Percentiles rank a stretch among this genome's conserved stretches.
Conservation (phyloP, 2,888 invertebrate species). For the Charanyca ferruginea region DNA sequence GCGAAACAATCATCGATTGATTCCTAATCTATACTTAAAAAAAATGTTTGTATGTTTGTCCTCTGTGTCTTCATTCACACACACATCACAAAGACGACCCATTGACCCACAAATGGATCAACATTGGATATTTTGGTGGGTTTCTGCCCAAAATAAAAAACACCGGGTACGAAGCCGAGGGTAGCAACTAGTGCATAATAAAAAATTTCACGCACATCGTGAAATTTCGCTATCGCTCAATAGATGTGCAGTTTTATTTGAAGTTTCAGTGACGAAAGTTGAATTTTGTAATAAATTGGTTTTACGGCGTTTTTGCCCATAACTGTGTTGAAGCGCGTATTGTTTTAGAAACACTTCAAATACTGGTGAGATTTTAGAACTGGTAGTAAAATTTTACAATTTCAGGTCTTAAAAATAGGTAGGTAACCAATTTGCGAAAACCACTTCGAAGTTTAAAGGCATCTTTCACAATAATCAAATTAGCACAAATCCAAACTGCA, state of each 20-base stretch:
- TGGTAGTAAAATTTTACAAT: not conserved
- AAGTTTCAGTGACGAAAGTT: conserved; percentile 49
- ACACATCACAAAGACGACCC: no score
- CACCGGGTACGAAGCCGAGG: no score
- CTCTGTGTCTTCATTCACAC: no score
- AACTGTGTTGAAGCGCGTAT: conserved; percentile 29
- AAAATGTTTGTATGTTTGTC: no score
- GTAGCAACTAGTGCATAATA: no score
- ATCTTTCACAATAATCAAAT: not conserved
- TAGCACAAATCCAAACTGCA: not conserved
- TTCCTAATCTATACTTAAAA: no score
- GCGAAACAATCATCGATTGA: conserved; percentile 50
- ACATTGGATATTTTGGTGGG: no score
- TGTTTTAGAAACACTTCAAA: conserved; percentile 21
- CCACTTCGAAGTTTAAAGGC: not conserved
- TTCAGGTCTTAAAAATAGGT: conserved; percentile 3
- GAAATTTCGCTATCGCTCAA: conserved; percentile 32
- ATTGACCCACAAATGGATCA: no score
- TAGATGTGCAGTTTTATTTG: conserved; percentile 40
- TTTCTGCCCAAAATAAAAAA: no score
- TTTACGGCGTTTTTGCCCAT: conserved; percentile 32
- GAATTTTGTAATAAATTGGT: conserved; percentile 42
- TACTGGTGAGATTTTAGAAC: conserved; percentile 1
- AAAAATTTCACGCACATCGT: conserved; percentile 54
- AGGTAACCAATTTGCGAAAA: not conserved